These are phyloP conservation scores for Didymodactylos carnosus DNA, from an alignment of 2,888 invertebrate species.

Conservation along the genomic window DNA sequence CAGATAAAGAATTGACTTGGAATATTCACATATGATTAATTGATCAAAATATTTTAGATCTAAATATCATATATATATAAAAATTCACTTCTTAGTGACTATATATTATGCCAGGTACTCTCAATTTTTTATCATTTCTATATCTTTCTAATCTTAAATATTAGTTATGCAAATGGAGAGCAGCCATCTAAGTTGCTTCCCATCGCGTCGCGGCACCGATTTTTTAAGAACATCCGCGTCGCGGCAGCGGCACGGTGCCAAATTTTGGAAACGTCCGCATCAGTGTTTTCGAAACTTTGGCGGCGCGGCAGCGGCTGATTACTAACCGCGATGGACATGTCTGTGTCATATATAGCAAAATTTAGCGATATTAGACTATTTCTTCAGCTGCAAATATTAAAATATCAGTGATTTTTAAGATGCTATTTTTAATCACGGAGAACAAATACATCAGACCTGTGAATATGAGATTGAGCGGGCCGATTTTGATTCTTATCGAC, in stretches of 20 bases:
- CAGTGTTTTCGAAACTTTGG: background rate
- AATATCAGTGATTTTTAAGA: no score
- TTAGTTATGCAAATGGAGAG: background rate
- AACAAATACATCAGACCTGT: no score
- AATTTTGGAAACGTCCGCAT: background rate
- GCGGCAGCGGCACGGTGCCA: background rate
- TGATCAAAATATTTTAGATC: background rate
- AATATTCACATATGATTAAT: background rate
- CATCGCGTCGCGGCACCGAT: no score
- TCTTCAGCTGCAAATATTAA: no score
- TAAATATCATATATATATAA: background rate
- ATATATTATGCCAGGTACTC: background rate
- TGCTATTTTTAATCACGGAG: no score
- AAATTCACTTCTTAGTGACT: no score
- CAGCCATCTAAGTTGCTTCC: background rate
- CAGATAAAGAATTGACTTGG: background rate
- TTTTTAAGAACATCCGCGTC: background rate
- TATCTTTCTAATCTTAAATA: background rate
- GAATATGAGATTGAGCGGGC: no score
- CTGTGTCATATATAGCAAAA: no score
- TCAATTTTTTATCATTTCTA: background rate
- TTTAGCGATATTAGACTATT: no score
- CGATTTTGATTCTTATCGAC: no score
- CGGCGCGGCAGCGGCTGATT: background rate
- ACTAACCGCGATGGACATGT: background rate